Base-by-base conservation (phyloP, 2,113 vertebrate genomes). In the Indicator indicator region DNA sequence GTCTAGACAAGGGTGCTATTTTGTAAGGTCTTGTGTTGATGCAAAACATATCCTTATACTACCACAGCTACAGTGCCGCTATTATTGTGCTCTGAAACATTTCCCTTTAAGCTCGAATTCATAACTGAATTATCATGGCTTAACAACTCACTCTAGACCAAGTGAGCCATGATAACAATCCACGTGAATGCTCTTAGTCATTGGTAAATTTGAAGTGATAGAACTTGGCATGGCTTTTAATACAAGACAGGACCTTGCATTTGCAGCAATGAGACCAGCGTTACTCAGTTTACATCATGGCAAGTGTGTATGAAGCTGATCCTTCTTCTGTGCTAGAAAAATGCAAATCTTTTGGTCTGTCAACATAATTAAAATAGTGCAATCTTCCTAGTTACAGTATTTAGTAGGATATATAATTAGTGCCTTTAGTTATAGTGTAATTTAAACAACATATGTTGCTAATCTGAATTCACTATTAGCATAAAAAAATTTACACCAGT, bases 101-200 rank as follows among this genome's bases (percentile, higher is more conserved):
- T 86, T 79, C 56, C 38, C 64, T 91, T 90, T 83, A 85, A 94
- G 76, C 69, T 77, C 50, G 86, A 86, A 92, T 40, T 73, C 72
- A 30, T 86, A 77, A 88, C 69, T 42, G 86, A 95, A 92, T 94
- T 81, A 77, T 63, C 72, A 74, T 26, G 73, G 86, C 21, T 83
- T 94, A 93, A 79, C 88, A 86, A 89, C 65, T 92, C 84, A 33
- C 87, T 90, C 46, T 55, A 65, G 83, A 68, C 58, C 69, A 78
- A 92, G 80, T 71, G 58, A 95, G 56, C 83, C 81, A 68, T 86
- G 76, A 80, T 46, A 88, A 84, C 36, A 52, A 52, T 32, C 38
- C 65, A 59, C 83, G 46, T 46, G 65, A 92, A 88, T 88, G 80
- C 60, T 86, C 93, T 81, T 78, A 90, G 46, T 42, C 38, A 42